Base-by-base conservation (phyloP, 2,888 invertebrate genomes). In the Siphonodentalium dalli region DNA sequence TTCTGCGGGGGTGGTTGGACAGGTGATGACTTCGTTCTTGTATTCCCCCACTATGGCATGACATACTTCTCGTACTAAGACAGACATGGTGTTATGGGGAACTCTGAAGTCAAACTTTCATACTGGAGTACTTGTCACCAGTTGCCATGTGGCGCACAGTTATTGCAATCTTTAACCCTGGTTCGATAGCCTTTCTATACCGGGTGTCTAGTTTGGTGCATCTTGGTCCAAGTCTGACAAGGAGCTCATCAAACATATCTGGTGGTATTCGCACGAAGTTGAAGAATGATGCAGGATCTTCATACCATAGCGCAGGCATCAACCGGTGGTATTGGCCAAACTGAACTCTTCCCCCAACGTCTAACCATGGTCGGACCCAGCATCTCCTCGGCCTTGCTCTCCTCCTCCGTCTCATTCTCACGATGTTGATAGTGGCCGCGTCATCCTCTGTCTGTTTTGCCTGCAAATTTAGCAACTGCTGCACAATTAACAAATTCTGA, bases 91-190 rank as follows among this genome's bases (percentile, higher is more conserved):
- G 48, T 66, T 63, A 35, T 49, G 37, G n/a, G 64, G 57, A 11
- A 67, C 59, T 26, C 69, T 42, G 49, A 55, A 66, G 29, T 47
- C 58, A 37, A 44, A 68, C 45, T 50, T n/a, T 46, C 54, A 68
- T n/a, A n/a, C n/a, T n/a, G n/a, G n/a, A n/a, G n/a, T 63, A 65
- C 24, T 35, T 46, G 50, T 63, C 50, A 8, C 65, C 59, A 37
- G 63, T 51, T 4, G 59, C 64, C 21, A 64, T 52, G 51, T 54
- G 54, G 15, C 60, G 44, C 42, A 65, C 27, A 28, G 62, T 63
- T 3, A 50, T 31, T 21, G 57, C 63, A 24, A 63, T 47, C 31
- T 58, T 63, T 31, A 56, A 40, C 26, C 63, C 61, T 18, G 63
- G 61, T 13, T 51, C 49, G n/a, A 58, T 37, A 27, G 57, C 48